Evolutionary conservation across 2,797 vertebrate genomes (phyloP), one percentile per base, ranked within the genome.

Genomic region (Propithecus perrieri): DNA sequence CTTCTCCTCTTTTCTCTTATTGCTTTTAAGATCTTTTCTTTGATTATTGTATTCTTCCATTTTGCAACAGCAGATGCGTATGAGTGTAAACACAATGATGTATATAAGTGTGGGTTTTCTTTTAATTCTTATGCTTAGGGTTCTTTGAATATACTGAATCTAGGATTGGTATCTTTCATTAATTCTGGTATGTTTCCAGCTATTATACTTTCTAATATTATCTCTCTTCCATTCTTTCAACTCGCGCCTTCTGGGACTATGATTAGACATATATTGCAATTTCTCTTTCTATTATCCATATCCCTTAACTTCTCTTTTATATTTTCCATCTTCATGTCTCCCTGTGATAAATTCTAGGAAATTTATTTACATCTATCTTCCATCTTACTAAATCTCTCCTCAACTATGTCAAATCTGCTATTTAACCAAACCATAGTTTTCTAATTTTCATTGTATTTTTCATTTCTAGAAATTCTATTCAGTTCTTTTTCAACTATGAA

Each of bases 381-480:
- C 75, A 81, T 9, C 28, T 88, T 88, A 87, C 26, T 84, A 79
- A 84, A 41, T 78, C 30, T 79, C 55, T 74, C 43, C n/a, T 89
- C 57, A 86, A 5, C n/a, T 84, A 9, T 57, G 65, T 84, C 67
- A 78, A 63, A 53, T 83, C 33, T 89, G 15, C 46, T 86, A 50
- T 43, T 81, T 78, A 41, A 57, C 20, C n/a, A 74, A 86, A 26
- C 48, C 13, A 57, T 69, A 85, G 18, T 78, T 89, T 86, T 85
- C 86, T 80, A 57, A 89, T 85, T 48, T 65, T 74, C 7, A 72
- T 46, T 38, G 41, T 63, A 14, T 61, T 74, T 91, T 91, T 91
- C 28, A 65, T 92, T 84, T 89, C 18, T 75, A 95, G n/a, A 92
- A 85, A 59, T 83, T 67, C 65, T 85, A 5, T 65, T 92, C n/a